Base-by-base conservation (phyloP, 2,888 invertebrate genomes). In the Drosophila pullipes region DNA sequence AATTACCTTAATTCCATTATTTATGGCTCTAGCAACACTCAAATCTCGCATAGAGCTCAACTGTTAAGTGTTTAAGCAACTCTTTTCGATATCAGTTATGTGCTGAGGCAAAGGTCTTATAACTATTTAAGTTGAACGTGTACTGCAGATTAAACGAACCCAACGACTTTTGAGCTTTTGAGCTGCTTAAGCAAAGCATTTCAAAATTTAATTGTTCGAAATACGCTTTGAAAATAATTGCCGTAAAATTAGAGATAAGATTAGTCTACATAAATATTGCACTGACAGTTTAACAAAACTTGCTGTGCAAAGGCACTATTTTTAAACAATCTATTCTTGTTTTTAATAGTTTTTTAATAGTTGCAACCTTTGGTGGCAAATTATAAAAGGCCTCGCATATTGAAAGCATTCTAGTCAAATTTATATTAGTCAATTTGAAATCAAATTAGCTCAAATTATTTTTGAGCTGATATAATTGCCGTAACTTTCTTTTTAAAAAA, bases 1-100 rank as follows among this genome's bases (percentile, higher is more conserved):
- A 64, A 28, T 4, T 3, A 65, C 50, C 54, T 68, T 55, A 54
- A 49, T 31, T 30, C 54, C 67, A 54, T 28, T 33, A 49, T 65
- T 68, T 68, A 55, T 66, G 39, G 18, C 33, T 22, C n/a, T 4
- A 3, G 28, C 16, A 18, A 16, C 50, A 52, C 57, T 31, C 10
- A 16, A 30, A 58, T 30, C 41, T 31, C 41, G 28, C 30, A 22
- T 6, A 41, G n/a, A 44, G 30, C 28, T 18, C 28, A 57, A 30
- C 35, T 22, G 30, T 31, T 62, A 25, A 44, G n/a, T 31, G 60
- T 49, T 28, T 30, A n/a, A 16, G 5, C 28, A 44, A 37, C 28
- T 4, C 10, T 58, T 16, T 13, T n/a, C 4, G 57, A 57, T 41
- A 30, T 30, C 57, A 30, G 18, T 28, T 55, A n/a, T 28, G n/a